A percentile compares a stretch with the other conserved stretches of the same genome.
phyloP scores from a whole-genome alignment of 1,140 invertebrate species.

The Helicoverpa armigera region DNA sequence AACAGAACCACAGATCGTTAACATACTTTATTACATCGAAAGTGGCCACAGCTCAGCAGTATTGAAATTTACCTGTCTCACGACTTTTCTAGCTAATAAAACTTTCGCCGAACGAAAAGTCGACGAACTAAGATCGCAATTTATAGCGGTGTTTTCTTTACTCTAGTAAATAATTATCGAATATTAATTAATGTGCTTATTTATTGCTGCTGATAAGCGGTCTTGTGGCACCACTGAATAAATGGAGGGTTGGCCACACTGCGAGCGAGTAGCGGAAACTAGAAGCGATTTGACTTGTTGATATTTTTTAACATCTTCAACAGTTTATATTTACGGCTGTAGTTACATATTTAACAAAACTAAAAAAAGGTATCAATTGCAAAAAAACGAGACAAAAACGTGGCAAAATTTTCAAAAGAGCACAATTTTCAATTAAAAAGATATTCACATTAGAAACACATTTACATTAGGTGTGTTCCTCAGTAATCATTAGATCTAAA shows the following conservation, averaged over 20 bases:
- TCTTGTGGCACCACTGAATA: conserved; percentile 45
- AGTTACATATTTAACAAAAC: no score
- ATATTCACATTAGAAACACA: background rate
- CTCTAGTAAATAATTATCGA: conserved; percentile 58
- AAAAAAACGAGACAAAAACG: no score
- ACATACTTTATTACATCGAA: conserved; percentile 25
- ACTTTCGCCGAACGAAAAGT: conserved; percentile 55
- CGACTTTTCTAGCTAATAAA: conserved; percentile 41
- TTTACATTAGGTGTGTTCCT: background rate
- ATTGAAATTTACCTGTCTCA: conserved; percentile 24
- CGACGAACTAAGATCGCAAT: conserved; percentile 36
- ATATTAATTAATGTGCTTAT: conserved; percentile 62
- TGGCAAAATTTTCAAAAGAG: no score
- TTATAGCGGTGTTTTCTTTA: conserved; percentile 57
- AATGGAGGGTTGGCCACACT: conserved; percentile 3
- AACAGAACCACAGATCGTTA: background rate
- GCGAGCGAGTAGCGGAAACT: conserved; percentile 9
- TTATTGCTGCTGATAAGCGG: conserved; percentile 60
- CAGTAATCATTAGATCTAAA: conserved; percentile 13
- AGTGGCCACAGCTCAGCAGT: background rate
- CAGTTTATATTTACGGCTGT: no score
- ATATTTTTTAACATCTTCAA: no score
- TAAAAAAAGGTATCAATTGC: no score
- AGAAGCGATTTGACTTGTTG: background rate
- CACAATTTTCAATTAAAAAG: background rate